phyloP scores from a whole-genome alignment of 2,113 vertebrate genomes.

The Parotia lawesii region DNA sequence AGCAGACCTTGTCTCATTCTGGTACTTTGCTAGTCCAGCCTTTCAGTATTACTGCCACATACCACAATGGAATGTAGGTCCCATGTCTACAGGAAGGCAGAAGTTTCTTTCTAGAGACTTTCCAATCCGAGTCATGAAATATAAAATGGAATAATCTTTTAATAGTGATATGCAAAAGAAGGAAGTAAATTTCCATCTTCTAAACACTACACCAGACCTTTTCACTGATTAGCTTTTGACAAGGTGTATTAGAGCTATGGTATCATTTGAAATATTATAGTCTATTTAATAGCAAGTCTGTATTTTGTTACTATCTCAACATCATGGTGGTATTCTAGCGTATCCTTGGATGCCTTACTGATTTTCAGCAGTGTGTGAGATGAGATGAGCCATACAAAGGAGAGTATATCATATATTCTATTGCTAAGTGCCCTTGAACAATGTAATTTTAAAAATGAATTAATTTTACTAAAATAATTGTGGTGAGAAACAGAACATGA shows the following conservation, averaged over 20 bases:
- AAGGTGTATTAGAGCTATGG: background rate
- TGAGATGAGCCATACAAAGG: background rate
- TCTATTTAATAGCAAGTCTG: background rate
- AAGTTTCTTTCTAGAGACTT: background rate
- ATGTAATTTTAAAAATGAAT: background rate
- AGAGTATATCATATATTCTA: background rate
- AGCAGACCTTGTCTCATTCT: background rate
- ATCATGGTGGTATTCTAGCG: background rate
- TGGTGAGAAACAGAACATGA: conserved; percentile 6
- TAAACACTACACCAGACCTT: background rate
- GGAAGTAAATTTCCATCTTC: background rate
- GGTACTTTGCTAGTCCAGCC: background rate
- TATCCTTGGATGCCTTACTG: background rate
- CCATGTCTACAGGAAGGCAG: background rate
- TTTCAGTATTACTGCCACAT: background rate
- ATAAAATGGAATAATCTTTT: background rate
- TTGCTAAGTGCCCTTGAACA: conserved; percentile 4
- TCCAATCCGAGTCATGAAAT: background rate
- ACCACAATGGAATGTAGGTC: background rate
- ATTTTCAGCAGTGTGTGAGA: background rate
- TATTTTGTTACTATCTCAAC: background rate
- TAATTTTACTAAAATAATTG: conserved; percentile 29
- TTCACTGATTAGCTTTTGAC: background rate
- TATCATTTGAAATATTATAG: background rate
- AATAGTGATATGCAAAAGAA: background rate